Conservation (phyloP, 2,113 vertebrate species). For the Sinosuthora webbiana region DNA sequence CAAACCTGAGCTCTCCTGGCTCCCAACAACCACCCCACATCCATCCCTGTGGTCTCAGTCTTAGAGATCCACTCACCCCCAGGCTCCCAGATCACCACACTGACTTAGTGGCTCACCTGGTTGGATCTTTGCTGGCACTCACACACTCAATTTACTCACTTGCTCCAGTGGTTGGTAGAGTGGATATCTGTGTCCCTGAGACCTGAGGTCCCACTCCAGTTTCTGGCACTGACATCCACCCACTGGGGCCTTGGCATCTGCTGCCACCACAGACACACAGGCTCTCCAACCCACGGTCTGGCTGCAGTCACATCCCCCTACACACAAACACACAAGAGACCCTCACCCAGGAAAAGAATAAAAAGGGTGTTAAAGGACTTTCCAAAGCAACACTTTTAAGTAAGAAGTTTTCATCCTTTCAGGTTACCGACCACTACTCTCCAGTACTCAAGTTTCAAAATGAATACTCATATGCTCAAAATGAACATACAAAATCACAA, state of each 20-base stretch:
- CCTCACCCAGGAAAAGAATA: background rate
- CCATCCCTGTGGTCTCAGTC: background rate
- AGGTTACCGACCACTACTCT: background rate
- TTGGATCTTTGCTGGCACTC: background rate
- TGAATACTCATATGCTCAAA: background rate
- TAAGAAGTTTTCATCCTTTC: background rate
- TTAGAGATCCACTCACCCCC: background rate
- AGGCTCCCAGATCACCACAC: background rate
- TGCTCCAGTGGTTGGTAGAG: background rate
- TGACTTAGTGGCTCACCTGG: background rate
- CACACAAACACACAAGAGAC: accelerated
- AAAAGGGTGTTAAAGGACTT: background rate
- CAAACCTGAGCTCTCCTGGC: accelerated
- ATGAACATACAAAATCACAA: background rate
- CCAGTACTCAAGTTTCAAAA: background rate
- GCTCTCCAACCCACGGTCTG: accelerated
- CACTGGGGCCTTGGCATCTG: background rate
- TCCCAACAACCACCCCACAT: background rate
- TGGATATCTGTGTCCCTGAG: accelerated
- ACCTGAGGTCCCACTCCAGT: background rate
- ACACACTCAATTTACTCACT: background rate
- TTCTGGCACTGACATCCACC: background rate
- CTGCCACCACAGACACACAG: background rate
- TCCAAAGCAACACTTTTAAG: background rate
- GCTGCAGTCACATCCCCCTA: background rate